Percentiles rank a stretch among this genome's conserved stretches.
Conservation (phyloP, 2,797 vertebrate genomes). For the Megaceryle alcyon region DNA sequence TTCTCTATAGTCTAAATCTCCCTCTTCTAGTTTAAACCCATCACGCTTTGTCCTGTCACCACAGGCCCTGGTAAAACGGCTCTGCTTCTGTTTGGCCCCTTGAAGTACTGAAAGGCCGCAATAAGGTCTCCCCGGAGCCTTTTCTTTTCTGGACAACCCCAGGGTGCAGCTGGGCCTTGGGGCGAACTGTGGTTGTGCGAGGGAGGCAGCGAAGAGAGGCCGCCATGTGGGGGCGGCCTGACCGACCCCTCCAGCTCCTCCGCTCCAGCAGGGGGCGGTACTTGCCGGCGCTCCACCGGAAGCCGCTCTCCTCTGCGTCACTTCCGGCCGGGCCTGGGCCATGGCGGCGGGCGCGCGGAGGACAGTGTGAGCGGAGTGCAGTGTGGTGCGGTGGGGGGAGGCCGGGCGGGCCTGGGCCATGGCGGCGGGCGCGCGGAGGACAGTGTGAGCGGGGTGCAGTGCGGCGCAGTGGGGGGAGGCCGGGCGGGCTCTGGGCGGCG, state of each 20-base stretch:
- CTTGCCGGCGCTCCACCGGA: not conserved
- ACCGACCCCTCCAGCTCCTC: not conserved
- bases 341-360: not conserved
- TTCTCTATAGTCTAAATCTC: too few relatives aligned
- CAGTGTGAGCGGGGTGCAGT: not conserved
- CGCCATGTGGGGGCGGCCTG: too few relatives aligned
- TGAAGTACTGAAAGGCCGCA: not conserved
- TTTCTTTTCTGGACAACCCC: not conserved
- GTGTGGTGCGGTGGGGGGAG: too few relatives aligned
- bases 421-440: not conserved
- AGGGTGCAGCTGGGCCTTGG: too few relatives aligned
- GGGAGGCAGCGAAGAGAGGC: too few relatives aligned
- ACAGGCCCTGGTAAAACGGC: not conserved
- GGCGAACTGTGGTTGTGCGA: too few relatives aligned
- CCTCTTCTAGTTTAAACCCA: too few relatives aligned
- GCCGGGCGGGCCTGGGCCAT: not conserved
- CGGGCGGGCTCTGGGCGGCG: not conserved
- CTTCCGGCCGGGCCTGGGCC: not conserved
- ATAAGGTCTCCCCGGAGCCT: fast-evolving
- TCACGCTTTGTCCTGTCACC: not conserved
- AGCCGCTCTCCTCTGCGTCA: not conserved
- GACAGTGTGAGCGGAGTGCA: not conserved
- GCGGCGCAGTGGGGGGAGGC: not conserved
- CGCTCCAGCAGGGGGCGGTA: slow-evolving; percentile 13
- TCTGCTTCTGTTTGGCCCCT: not conserved